Percentiles rank a stretch among this genome's conserved stretches.
Evolutionary conservation across 2,797 vertebrate genomes (phyloP).

Genomic region (Chromis chromis): DNA sequence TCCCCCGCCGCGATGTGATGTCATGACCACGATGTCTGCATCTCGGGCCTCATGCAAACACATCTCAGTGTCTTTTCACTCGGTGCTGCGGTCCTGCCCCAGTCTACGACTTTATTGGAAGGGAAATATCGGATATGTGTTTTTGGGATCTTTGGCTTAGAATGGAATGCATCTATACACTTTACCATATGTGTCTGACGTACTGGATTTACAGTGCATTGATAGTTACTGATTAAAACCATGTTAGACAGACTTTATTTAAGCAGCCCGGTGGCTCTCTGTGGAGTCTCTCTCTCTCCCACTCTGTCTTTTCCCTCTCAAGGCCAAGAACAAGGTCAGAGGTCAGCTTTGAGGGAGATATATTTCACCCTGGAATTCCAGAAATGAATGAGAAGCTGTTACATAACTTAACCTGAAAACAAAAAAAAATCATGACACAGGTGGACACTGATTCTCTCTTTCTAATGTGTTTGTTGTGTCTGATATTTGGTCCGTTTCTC

Average conservation of each 20-base stretch:
- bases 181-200: constrained; percentile 70
- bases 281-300: constrained; percentile 37
- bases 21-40: constrained; percentile 59
- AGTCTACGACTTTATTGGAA: constrained; percentile 48
- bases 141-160: constrained; percentile 55
- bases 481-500: background rate
- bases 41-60: constrained; percentile 31
- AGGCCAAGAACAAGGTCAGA: constrained; percentile 45
- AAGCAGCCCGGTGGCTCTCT: constrained; percentile 45
- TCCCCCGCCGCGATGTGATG: constrained; percentile 52
- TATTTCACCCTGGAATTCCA: constrained; percentile 57
- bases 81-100: background rate
- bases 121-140: constrained; percentile 54
- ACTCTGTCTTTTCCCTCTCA: constrained; percentile 19
- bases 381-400: constrained; percentile 47
- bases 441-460: background rate
- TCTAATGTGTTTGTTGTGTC: background rate
- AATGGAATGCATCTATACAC: constrained; percentile 54
- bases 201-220: constrained; percentile 69
- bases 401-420: background rate
- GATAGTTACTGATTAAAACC: constrained; percentile 68
- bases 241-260: constrained; percentile 62
- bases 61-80: constrained; percentile 9
- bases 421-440: background rate
- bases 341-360: constrained; percentile 38